phyloP scores from a whole-genome alignment of 2,797 vertebrate genomes.

The Siniperca undulata region DNA sequence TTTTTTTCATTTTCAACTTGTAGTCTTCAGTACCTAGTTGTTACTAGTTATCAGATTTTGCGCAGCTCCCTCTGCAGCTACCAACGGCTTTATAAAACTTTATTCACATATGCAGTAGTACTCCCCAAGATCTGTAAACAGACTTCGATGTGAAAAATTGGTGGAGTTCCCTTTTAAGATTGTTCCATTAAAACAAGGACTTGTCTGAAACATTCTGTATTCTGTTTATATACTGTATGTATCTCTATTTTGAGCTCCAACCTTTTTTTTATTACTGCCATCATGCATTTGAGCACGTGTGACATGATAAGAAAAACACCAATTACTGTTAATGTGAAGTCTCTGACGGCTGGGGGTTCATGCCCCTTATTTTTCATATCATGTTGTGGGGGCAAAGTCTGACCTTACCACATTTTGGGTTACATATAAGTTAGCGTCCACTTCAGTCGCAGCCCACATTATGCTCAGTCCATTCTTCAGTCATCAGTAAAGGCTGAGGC shows the following conservation, averaged over 20 bases:
- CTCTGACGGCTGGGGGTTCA: slow-evolving; percentile 1
- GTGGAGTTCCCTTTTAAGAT: slow-evolving; percentile 12
- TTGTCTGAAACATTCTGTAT: neutral
- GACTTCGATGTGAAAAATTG: slow-evolving; percentile 17
- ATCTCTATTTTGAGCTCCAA: slow-evolving; percentile 16
- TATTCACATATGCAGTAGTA: neutral
- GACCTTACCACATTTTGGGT: slow-evolving; percentile 23
- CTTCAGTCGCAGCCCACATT: slow-evolving; percentile 45
- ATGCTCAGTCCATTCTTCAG: slow-evolving; percentile 49
- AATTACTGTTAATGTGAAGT: slow-evolving; percentile 49
- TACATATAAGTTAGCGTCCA: slow-evolving; percentile 39
- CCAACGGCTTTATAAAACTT: neutral
- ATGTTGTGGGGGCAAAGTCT: slow-evolving; percentile 47
- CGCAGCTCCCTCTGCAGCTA: neutral
- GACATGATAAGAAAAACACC: slow-evolving; percentile 46
- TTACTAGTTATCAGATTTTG: neutral
- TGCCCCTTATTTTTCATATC: slow-evolving; percentile 39
- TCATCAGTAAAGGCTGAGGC: slow-evolving; percentile 39
- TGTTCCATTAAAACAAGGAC: neutral
- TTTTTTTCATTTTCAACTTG: no score
- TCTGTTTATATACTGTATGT: neutral
- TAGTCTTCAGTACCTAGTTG: no score
- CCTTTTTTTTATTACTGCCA: neutral
- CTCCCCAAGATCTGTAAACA: neutral
- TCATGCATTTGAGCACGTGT: slow-evolving; percentile 13